These are phyloP conservation scores for Poecilia latipinna DNA, from an alignment of 2,113 vertebrate genomes.

Conservation along the genomic window DNA sequence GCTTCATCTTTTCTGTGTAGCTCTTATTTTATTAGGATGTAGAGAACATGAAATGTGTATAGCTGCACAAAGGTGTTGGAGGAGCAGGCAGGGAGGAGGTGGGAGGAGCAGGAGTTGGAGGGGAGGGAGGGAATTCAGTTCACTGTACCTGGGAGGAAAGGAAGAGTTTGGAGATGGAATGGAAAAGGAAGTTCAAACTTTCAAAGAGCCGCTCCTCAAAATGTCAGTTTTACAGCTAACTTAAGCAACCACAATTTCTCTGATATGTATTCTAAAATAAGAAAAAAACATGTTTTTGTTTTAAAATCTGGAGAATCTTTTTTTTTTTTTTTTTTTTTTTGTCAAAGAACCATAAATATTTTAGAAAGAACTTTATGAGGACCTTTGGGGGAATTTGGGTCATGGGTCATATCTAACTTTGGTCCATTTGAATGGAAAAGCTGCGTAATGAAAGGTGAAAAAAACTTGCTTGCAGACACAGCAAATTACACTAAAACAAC, in stretches of 20 bases:
- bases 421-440: too few species aligned
- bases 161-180: not conserved
- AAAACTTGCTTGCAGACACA: too few species aligned
- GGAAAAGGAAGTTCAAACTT: not conserved
- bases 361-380: too few species aligned
- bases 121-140: not conserved
- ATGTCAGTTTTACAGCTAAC: not conserved
- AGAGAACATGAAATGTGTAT: not conserved
- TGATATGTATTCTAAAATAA: not conserved
- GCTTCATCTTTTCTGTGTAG: slow-evolving; percentile 32
- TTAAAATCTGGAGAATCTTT: too few species aligned
- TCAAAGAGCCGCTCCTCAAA: not conserved
- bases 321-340: too few species aligned
- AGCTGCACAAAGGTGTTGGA: not conserved
- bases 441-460: too few species aligned
- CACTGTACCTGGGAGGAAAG: not conserved
- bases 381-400: too few species aligned
- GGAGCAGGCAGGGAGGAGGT: not conserved
- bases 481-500: too few species aligned
- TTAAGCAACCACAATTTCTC: not conserved
- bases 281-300: not conserved
- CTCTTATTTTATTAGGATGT: slow-evolving; percentile 33
- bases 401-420: too few species aligned
- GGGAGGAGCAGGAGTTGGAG: slow-evolving; percentile 2
- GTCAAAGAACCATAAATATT: too few species aligned